These are phyloP conservation scores for Apus apus DNA, from an alignment of 2,113 vertebrate species.

Conservation along the genomic window DNA sequence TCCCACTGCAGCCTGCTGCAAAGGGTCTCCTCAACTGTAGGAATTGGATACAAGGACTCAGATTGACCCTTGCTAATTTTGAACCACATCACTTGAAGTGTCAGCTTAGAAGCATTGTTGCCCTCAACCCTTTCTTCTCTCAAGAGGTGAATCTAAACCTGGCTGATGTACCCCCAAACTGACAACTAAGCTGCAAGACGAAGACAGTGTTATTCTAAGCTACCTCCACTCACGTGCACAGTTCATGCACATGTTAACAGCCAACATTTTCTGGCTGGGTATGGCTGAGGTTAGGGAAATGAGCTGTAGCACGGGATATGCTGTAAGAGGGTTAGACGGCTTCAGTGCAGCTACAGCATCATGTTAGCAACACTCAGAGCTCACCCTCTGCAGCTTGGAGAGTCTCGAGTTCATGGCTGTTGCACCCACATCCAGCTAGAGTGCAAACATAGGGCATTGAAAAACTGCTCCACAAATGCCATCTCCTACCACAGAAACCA, in stretches of 20 bases:
- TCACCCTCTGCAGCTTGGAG: slow-evolving; percentile 67
- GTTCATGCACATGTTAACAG: slow-evolving; percentile 42
- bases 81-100: not conserved
- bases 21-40: not conserved
- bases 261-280: not conserved
- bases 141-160: not conserved
- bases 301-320: slow-evolving; percentile 27
- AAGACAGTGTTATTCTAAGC: not conserved
- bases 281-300: slow-evolving; percentile 5
- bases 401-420: slow-evolving; percentile 65
- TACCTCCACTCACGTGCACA: slow-evolving; percentile 6
- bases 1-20: not conserved
- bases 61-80: not conserved
- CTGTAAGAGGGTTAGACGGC: slow-evolving; percentile 43
- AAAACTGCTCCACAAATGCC: slow-evolving; percentile 13
- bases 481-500: not conserved
- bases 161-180: not conserved
- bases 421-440: slow-evolving; percentile 68
- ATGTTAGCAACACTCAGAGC: slow-evolving; percentile 69
- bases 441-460: slow-evolving; percentile 57
- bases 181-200: not conserved
- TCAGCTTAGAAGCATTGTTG: not conserved
- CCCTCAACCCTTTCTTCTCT: not conserved
- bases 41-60: not conserved
- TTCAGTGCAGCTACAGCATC: slow-evolving; percentile 41